Evolutionary conservation across 2,797 vertebrate genomes (phyloP), one percentile per base, ranked within the genome.

Genomic region (Lates japonicus): DNA sequence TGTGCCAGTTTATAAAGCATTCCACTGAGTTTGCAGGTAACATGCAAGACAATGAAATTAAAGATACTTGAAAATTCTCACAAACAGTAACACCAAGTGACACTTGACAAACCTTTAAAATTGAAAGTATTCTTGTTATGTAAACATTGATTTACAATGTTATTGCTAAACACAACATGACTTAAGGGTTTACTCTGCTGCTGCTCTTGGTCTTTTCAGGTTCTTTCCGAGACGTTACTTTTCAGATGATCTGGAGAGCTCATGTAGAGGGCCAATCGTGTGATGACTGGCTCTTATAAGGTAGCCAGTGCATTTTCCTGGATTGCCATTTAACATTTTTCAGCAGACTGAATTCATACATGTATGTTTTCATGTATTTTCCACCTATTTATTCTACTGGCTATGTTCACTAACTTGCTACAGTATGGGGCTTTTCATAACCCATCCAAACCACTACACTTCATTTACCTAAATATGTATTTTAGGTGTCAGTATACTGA

Each of bases 21-120:
- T 62, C 22, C 19, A 58, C 19, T 25, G 54, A 70, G 17, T 61
- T 76, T 65, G 63, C 48, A 70, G 55, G 22, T 60, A 49, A 81
- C 60, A 62, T 63, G 64, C 61, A 69, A 29, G 51, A 52, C 5
- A 3, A 31, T 49, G 3, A 63, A 68, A 42, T 44, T 2, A 63
- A 37, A 71, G 41, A 66, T 11, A 59, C n/a, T n/a, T 37, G 2
- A 42, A 5, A 17, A 48, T 25, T 54, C 41, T 42, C 37, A 42
- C 35, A 1, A 57, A 17, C 57, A 11, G 17, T 62, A 7, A 6
- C 13, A 61, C 7, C n/a, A 12, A 19, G 8, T 70, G 20, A 60
- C 35, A 49, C 39, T 33, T 48, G 41, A 62, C 48, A 44, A 25
- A 13, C 10, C 17, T 33, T 33, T 14, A 35, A 59, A 44, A 52